phyloP scores from a whole-genome alignment of 2,113 vertebrate genomes.

The Cyprinus carpio region DNA sequence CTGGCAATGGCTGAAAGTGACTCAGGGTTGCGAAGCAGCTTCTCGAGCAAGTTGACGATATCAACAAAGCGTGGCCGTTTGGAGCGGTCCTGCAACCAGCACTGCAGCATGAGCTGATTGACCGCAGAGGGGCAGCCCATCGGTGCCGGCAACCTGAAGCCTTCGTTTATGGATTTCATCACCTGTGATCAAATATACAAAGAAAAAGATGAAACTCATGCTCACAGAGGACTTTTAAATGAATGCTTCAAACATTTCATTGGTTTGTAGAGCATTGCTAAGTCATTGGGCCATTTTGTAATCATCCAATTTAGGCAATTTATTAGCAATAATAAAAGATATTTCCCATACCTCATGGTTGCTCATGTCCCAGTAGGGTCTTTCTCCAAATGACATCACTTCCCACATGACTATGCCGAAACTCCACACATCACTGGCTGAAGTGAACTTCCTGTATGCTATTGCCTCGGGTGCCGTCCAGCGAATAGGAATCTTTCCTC shows the following conservation, averaged over 20 bases:
- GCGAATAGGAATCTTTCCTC: conserved; percentile 96
- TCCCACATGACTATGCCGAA: conserved; percentile 99
- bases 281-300: neutral
- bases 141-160: conserved; percentile 91
- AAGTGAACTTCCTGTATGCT: conserved; percentile 94
- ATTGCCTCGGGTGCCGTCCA: conserved; percentile 97
- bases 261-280: neutral
- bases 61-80: conserved; percentile 89
- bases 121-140: conserved; percentile 93
- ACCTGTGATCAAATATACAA: conserved; percentile 74
- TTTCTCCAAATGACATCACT: conserved; percentile 93
- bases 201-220: neutral
- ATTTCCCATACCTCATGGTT: conserved; percentile 79
- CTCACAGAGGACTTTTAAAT: neutral
- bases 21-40: conserved; percentile 86
- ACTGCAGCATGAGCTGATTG: conserved; percentile 97
- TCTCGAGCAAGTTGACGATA: conserved; percentile 92
- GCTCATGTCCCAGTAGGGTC: conserved; percentile 98
- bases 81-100: conserved; percentile 90
- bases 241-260: neutral
- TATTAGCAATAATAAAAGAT: neutral
- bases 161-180: conserved; percentile 96
- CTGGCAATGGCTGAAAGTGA: conserved; percentile 89
- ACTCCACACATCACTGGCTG: conserved; percentile 96
- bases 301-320: neutral